Evolutionary conservation across 2,113 vertebrate species (phyloP).

Genomic region (Aix galericulata): DNA sequence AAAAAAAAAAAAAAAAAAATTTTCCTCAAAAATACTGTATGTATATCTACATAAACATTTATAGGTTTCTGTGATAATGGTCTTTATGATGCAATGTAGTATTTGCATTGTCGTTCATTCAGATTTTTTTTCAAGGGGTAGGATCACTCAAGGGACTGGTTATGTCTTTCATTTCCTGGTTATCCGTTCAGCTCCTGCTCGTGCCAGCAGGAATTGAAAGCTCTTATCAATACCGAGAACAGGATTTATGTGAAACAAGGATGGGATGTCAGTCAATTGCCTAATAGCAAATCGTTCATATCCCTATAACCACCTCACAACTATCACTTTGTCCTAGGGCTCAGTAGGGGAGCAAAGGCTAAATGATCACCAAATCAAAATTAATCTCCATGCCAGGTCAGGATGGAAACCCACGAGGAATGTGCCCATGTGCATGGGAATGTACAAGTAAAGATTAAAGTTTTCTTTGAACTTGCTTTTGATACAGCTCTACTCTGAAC

Average conservation of each 20-base stretch:
- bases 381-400: conserved; percentile 29
- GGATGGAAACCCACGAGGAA: neutral
- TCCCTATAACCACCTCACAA: conserved; percentile 5
- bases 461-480: neutral
- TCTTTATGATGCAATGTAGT: neutral
- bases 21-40: neutral
- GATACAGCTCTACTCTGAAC: neutral
- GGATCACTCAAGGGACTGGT: conserved; percentile 18
- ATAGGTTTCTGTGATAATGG: neutral
- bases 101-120: conserved; percentile 28
- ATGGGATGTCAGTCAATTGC: conserved; percentile 14
- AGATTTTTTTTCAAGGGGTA: neutral
- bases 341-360: conserved; percentile 44
- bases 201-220: conserved; percentile 39
- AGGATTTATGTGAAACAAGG: conserved; percentile 46
- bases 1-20: neutral
- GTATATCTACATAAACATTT: neutral
- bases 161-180: conserved; percentile 59
- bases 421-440: neutral
- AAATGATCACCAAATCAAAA: conserved; percentile 49
- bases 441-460: neutral
- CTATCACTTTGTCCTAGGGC: conserved; percentile 31
- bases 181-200: conserved; percentile 49
- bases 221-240: conserved; percentile 34
- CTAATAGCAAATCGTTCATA: conserved; percentile 21